Base-by-base conservation (phyloP, 1,140 invertebrate genomes). In the Cotesia glomerata region DNA sequence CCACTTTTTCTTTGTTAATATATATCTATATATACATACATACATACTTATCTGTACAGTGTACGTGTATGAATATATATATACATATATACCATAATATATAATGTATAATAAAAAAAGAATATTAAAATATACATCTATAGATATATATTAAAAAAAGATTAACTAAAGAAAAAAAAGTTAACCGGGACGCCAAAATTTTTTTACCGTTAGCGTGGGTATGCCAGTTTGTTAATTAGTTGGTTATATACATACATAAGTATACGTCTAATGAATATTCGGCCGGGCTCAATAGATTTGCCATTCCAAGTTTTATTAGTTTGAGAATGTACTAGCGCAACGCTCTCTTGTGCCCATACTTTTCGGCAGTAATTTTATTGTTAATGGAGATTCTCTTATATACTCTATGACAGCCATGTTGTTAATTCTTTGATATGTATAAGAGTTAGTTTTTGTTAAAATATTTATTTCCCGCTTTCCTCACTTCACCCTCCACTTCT, bases 341-440 rank as follows among this genome's bases (percentile, higher is more conserved):
- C 64, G 63, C 64, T 64, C 71, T 65, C 64, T 56, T 72, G 71
- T 67, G 65, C 71, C 71, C 71, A 62, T 67, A 65, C 52, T 71
- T 75, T 72, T 65, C 62, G 65, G 63, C 52, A 73, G 63, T 75
- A 71, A 73, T 69, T 75, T 75, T 70, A 69, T 75, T 63, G 59
- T 66, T 59, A 72, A 61, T 72, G 71, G 69, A 74, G 69, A 69
- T 75, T 75, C 71, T 77, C 74, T 45, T 45, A 45, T 45, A 68
- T 71, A 63, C 67, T n/a, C 35, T 51, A 45, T 73, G 72, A 77
- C 76, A 77, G 76, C 76, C 76, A 77, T 77, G 72, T 77, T 77
- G 76, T 74, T 72, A 74, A 77, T 75, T 75, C 66, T 45, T 58
- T 45, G 16, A 62, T 71, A 45, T 45, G 7, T 58, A 58, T 54